Evolutionary conservation across 2,113 vertebrate genomes (phyloP), one percentile per base, ranked within the genome.

Genomic region (Notiomystis cincta): DNA sequence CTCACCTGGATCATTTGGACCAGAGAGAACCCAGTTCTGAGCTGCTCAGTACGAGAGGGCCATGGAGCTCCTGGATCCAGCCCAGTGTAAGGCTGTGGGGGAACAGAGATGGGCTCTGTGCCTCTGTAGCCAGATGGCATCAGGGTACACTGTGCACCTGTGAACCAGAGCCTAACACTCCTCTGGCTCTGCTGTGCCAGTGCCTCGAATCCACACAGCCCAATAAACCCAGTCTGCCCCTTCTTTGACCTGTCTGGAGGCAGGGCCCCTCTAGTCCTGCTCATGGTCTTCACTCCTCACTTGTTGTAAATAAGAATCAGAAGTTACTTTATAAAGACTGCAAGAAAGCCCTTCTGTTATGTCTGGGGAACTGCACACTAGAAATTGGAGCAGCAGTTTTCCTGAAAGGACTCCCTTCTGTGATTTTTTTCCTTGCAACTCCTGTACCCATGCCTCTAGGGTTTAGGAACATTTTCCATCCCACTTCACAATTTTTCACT

Each of bases 381-480:
- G 35, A 57, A 65, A 57, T 22, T 33, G 37, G 11, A 65, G 33
- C 31, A 37, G 3, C 22, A 28, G 20, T 37, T 89, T 51, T 57
- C 15, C 67, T 73, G 37, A 33, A 65, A 37, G 37, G 1, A 37
- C 0, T 2, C 4, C 6, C 31, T 57, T 64, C 31, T 35, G 6
- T 27, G 25, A 12, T 2, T 40, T 31, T 62, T 50, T 48, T 17
- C 15, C 27, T 33, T 57, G 15, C 12, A 57, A 44, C 12, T 81
- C 40, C 9, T 15, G 1, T 20, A 65, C 7, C 33, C 13, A 48
- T 62, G 16, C 7, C 16, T 56, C 15, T 28, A 57, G 7, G 3
- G 7, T 5, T 24, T 15, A n/a, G 23, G 30, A 78, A 47, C 0
- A 0, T 27, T 50, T 50, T 44, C 18, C 22, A 81, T 28, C 18